These are phyloP conservation scores for Agelaius phoeniceus DNA, from an alignment of 2,113 vertebrate species.

Conservation along the genomic window DNA sequence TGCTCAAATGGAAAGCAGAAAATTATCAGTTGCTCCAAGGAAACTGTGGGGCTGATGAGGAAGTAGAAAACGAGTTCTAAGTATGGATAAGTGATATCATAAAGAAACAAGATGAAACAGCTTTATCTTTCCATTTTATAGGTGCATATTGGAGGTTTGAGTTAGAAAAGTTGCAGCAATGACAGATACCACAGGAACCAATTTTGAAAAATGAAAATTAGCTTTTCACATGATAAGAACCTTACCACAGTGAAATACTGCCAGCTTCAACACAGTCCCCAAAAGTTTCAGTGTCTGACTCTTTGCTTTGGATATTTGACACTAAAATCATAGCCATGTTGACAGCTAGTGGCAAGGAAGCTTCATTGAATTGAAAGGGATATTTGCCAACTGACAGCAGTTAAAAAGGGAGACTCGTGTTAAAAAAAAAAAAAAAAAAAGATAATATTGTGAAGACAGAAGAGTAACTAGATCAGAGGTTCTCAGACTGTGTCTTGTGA, in stretches of 20 bases:
- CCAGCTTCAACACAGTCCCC: not conserved
- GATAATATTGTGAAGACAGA: not conserved
- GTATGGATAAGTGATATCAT: not conserved
- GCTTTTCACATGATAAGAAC: not conserved
- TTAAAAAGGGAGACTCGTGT: not conserved
- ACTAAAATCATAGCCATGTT: not conserved
- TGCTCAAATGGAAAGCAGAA: not conserved
- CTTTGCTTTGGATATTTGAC: conserved; percentile 7
- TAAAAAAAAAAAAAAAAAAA: not conserved
- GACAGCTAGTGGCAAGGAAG: not conserved
- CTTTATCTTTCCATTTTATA: not conserved
- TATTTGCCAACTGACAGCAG: conserved; percentile 1
- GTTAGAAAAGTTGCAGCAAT: not conserved
- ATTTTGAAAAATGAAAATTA: not conserved
- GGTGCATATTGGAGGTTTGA: not conserved
- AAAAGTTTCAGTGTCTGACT: not conserved
- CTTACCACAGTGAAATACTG: not conserved
- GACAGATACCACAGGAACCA: not conserved
- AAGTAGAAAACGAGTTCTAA: not conserved
- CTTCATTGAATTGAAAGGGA: not conserved
- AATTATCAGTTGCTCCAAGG: not conserved
- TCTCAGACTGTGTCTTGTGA: not conserved
- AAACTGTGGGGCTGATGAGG: not conserved
- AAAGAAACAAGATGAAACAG: not conserved
- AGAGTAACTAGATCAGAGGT: not conserved